phyloP scores from a whole-genome alignment of 2,888 invertebrate species.

The Linnaemya tessellans region DNA sequence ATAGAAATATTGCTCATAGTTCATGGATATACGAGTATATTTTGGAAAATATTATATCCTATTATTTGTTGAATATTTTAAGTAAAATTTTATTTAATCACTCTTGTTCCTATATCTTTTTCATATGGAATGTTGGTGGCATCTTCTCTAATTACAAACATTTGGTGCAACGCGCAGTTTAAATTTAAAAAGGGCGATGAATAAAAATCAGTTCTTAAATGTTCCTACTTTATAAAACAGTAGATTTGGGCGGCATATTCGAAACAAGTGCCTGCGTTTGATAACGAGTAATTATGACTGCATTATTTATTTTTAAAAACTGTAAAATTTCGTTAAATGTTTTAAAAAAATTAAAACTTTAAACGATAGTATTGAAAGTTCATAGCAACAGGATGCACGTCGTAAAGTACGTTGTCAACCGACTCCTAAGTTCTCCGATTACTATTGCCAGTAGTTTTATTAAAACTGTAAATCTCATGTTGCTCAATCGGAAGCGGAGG shows the following conservation, averaged over 20 bases:
- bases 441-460: conserved; percentile 13
- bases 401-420: background rate
- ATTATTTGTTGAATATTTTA: no score
- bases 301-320: conserved; percentile 12
- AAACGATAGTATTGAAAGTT: conserved; percentile 39
- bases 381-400: conserved; percentile 10
- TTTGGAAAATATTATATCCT: no score
- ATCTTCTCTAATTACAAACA: no score
- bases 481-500: conserved; percentile 19
- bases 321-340: background rate
- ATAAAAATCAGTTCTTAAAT: no score
- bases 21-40: no score
- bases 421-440: background rate
- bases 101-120: no score
- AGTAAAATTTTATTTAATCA: no score
- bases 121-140: no score
- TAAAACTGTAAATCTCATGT: background rate
- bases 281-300: background rate
- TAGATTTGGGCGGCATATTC: background rate
- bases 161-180: no score
- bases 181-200: no score
- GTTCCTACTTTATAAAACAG: background rate
- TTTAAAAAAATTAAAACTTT: background rate
- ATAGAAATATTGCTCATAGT: no score
- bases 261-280: background rate